Evolutionary conservation across 2,797 vertebrate species (phyloP), one percentile per base, ranked within the genome.

Genomic region (Hozukius guyotensis): DNA sequence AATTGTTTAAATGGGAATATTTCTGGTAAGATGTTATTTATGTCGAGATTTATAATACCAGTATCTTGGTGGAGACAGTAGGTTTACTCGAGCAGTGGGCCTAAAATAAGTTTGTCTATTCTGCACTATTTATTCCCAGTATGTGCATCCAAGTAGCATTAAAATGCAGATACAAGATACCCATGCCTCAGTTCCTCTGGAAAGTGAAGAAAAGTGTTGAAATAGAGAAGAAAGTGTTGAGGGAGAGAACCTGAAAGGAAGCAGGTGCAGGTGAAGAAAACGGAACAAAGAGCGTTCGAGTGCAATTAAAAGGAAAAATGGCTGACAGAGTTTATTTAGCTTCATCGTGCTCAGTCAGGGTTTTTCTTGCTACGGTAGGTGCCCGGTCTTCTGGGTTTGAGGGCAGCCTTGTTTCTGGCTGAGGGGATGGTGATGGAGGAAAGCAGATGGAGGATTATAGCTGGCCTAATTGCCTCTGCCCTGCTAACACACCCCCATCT

Each of bases 381-480:
- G 72, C 84, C 76, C 2, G 14, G 55, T 83, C 71, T 86, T 82
- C 53, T 78, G 29, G 49, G 74, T 86, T 90, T 79, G 75, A 68
- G 87, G 74, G 75, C 74, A 77, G 78, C 67, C 66, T 75, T 83
- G 78, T 80, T 89, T 83, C 86, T 85, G 78, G 87, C 73, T 89
- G 87, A 82, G 70, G 81, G 84, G 65, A 73, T 10, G n/a, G 59
- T 18, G 56, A 75, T 70, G 78, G 63, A 87, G 87, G 72, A 83
- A 92, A 92, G 87, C 93, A 94, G 94, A 94, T 93, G 94, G 92
- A 94, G 92, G 92, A 93, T 94, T 93, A 93, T 84, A 87, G 84
- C 72, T 87, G 86, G 88, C 82, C 93, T 95, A 95, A 95, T 95
- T 95, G 94, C 88, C 89, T 91, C 86, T 85, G 88, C 86, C 92